A percentile compares a stretch with the other conserved stretches of the same genome.
phyloP scores from a whole-genome alignment of 2,113 vertebrate species.

The Mirza zaza region DNA sequence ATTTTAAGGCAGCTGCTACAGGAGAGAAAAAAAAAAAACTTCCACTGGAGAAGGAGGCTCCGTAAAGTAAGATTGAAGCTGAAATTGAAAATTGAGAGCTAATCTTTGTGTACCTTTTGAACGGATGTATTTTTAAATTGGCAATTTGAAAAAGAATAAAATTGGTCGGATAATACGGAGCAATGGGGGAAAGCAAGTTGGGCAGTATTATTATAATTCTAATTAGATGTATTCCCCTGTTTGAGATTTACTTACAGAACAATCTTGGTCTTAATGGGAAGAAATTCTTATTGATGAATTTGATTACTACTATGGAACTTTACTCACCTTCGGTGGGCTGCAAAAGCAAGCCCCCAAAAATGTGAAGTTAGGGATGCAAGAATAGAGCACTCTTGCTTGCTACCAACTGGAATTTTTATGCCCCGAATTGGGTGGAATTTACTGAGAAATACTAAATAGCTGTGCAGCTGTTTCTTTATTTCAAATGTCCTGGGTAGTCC shows the following conservation, averaged over 20 bases:
- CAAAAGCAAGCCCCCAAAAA: not conserved
- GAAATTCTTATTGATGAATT: not conserved
- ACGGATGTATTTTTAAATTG: slow-evolving; percentile 49
- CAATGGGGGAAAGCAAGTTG: not conserved
- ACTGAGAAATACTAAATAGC: not conserved
- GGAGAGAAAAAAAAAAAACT: rapidly evolving
- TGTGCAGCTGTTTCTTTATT: not conserved
- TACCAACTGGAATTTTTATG: not conserved
- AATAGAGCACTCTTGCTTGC: not conserved
- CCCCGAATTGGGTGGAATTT: not conserved
- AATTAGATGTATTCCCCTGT: slow-evolving; percentile 27
- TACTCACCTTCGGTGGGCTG: not conserved
- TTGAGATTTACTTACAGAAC: slow-evolving; percentile 47
- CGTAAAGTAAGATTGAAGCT: not conserved
- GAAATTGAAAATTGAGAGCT: slow-evolving; percentile 25
- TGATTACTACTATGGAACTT: not conserved
- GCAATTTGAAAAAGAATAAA: slow-evolving; percentile 53
- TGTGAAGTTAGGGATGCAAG: not conserved
- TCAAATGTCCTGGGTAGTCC: not conserved
- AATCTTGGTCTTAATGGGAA: not conserved
- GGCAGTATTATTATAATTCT: not conserved
- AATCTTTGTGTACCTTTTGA: slow-evolving; percentile 34
- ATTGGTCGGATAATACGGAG: not conserved
- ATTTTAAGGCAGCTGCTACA: not conserved
- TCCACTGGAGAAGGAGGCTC: not conserved